These are phyloP conservation scores for Martes flavigula DNA, from an alignment of 2,797 vertebrate genomes.

Conservation along the genomic window DNA sequence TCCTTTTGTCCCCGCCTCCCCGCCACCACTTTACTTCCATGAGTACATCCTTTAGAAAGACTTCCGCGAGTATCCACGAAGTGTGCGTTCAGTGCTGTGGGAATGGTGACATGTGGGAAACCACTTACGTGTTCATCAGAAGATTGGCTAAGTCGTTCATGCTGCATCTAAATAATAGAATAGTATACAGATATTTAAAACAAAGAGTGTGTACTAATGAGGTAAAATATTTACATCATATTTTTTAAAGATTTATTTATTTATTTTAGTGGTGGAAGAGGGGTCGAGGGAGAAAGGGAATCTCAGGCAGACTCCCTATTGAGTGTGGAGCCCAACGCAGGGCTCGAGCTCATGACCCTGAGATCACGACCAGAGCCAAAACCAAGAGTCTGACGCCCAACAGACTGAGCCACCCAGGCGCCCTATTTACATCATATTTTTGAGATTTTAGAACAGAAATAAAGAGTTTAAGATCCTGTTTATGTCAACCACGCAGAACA, in stretches of 20 bases:
- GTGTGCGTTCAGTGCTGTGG: fast-evolving
- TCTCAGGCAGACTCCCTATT: too few species aligned
- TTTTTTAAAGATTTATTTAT: neutral
- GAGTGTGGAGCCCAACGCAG: too few species aligned
- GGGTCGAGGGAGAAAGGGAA: too few species aligned
- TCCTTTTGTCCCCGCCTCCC: neutral
- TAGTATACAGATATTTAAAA: neutral
- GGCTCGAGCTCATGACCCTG: too few species aligned
- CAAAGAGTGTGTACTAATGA: neutral
- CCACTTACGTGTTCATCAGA: neutral
- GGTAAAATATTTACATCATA: neutral
- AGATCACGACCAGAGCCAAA: too few species aligned
- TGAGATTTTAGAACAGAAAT: neutral
- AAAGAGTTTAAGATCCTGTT: neutral
- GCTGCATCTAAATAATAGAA: neutral
- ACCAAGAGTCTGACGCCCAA: too few species aligned
- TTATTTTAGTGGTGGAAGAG: too few species aligned
- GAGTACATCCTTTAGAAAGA: neutral
- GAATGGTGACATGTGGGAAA: neutral
- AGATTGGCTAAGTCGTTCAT: neutral
- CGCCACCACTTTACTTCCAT: neutral
- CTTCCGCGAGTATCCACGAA: neutral
- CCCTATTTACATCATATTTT: too few species aligned
- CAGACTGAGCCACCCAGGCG: too few species aligned
- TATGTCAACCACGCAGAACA: neutral